Base-by-base conservation (phyloP, 2,888 invertebrate genomes). In the Pseudeuparius sepicola region DNA sequence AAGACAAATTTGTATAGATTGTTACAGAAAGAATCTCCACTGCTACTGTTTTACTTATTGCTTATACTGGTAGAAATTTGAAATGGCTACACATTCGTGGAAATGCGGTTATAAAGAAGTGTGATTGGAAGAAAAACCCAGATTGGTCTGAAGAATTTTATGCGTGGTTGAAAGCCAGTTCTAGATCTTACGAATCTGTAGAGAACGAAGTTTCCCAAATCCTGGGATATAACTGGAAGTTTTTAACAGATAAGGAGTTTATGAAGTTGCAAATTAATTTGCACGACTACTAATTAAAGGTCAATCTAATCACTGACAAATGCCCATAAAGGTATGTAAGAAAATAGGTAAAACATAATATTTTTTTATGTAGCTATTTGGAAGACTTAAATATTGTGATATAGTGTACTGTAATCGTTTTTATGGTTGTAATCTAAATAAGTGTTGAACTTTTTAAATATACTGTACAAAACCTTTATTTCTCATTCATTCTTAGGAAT, bases 11-110 rank as follows among this genome's bases (percentile, higher is more conserved):
- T n/a, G n/a, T n/a, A 12, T 51, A 81, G 81, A 63, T 78, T 46
- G 66, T 84, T 14, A 71, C 82, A 4, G 85, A 87, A 55, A 69
- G 78, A 49, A 69, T 88, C 37, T 86, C 86, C 3, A 83, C 85
- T 2, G 69, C 79, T 1, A 86, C 85, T 0, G 67, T 84, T 10
- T 60, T 87, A 24, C 64, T 86, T 9, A 63, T 86, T 25, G 82
- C 78, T 0, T 67, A 67, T 28, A 71, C 73, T 2, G 76, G 75
- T 1, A 71, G 69, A 48, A 71, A 73, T 44, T 60, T 86, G 34
- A 66, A 67, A 12, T 65, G 66, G 34, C 61, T 85, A 2, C 64
- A 75, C 44, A 70, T 88, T 1, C 64, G 88, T 25, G 68, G 75
- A 30, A 82, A 83, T 52, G 83, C 75, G 1, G 70, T 85, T 6